Conservation (phyloP, 2,113 vertebrate genomes). For the Azemiops feae region DNA sequence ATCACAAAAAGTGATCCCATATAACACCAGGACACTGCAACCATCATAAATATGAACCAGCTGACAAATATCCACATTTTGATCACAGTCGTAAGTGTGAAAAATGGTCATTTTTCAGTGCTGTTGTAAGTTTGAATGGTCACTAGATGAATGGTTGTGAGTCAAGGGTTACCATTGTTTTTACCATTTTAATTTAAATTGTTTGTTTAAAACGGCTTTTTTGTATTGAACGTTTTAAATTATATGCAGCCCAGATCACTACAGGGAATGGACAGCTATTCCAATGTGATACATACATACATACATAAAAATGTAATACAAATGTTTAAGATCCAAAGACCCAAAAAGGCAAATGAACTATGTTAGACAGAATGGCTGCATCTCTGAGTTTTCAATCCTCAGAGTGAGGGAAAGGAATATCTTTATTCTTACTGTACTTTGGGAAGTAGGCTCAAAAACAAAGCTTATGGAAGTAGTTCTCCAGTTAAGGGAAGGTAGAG, state of each 20-base stretch:
- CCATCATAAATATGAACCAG: too few species aligned
- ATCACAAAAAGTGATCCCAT: too few species aligned
- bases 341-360: background rate
- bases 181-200: background rate
- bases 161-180: too few species aligned
- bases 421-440: background rate
- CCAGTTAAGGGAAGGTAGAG: too few species aligned
- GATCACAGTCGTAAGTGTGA: too few species aligned
- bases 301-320: background rate
- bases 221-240: background rate
- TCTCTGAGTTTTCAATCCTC: background rate
- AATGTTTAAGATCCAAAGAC: background rate
- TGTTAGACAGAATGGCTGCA: background rate
- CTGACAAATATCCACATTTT: too few species aligned
- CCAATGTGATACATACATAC: background rate
- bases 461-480: too few species aligned
- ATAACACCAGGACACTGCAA: too few species aligned
- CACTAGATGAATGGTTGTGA: too few species aligned
- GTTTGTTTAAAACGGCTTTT: background rate
- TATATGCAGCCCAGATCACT: background rate
- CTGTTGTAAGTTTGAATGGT: too few species aligned
- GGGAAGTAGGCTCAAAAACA: too few species aligned
- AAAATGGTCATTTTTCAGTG: too few species aligned
- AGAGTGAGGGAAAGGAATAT: background rate
- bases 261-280: background rate